Percentiles rank a stretch among this genome's conserved stretches.
Conservation (phyloP, 2,113 vertebrate species). For the Puntigrus tetrazona region DNA sequence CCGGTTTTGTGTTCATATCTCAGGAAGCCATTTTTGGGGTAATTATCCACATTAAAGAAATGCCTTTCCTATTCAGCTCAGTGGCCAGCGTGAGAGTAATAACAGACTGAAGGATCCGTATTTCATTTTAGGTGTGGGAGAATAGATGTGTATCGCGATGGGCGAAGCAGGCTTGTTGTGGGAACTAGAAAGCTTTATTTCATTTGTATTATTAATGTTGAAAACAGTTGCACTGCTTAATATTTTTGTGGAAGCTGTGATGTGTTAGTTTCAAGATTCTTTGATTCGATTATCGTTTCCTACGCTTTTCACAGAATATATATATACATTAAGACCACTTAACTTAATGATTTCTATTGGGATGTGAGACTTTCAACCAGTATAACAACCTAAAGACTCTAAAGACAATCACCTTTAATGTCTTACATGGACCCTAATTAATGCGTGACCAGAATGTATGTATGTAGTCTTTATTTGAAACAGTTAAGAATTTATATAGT, state of each 20-base stretch:
- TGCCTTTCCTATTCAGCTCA: constrained; percentile 52
- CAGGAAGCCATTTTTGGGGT: constrained; percentile 51
- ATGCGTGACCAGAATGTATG: no score
- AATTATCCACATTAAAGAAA: constrained; percentile 60
- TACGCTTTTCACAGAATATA: no score
- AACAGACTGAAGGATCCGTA: constrained; percentile 23
- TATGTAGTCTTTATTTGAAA: no score
- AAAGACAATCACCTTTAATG: no score
- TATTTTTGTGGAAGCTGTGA: not conserved
- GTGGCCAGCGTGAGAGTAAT: constrained; percentile 41
- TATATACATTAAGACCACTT: no score
- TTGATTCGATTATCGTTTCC: not conserved
- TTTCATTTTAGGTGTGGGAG: constrained; percentile 32
- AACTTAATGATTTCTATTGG: no score
- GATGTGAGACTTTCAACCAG: no score
- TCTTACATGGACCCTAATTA: no score
- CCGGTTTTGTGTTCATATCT: constrained; percentile 48
- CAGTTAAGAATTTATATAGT: no score
- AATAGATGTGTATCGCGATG: constrained; percentile 44
- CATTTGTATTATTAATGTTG: not conserved
- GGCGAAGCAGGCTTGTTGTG: constrained; percentile 26
- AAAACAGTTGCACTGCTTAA: not conserved
- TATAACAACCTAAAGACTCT: no score
- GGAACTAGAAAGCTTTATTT: constrained; percentile 31
- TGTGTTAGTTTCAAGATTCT: not conserved